Base-by-base conservation (phyloP, 2,113 vertebrate species). In the Dolichotis patagonum region DNA sequence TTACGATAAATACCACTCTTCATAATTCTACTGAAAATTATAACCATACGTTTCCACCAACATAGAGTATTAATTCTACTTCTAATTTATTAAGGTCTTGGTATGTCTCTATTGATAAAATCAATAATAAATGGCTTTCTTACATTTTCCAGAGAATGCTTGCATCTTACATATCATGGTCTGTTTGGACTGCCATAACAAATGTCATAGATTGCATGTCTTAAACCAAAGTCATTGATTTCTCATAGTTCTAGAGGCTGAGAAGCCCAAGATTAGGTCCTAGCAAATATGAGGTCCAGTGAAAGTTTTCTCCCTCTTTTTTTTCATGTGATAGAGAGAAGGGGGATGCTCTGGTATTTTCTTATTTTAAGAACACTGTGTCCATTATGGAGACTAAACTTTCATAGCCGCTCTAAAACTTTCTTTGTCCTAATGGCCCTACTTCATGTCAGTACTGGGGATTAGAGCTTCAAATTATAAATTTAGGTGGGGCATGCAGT, bases 81-180 rank as follows among this genome's bases (percentile, higher is more conserved):
- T 83, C 26, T 41, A 78, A 84, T 7, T 54, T 75, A n/a, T 30
- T 63, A 46, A 81, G 65, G 30, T 54, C 2, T 92, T 94, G 71
- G 20, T 60, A 84, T 78, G 65, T 17, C 1, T 80, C 58, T 80
- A 32, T 11, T 22, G 87, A 41, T 16, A 78, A 35, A 13, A 77
- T 43, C 60, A 87, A 60, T 60, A 89, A 7, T 75, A 91, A 88
- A n/a, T 58, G 58, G 9, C 28, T 94, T 91, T 78, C 63, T 96
- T 92, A 56, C 17, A 19, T 41, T 73, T 91, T 84, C 10, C 12
- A 95, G 46, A 95, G 4, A 32, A 73, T 91, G 28, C 32, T 84
- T 84, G 7, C 38, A n/a, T 52, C 90, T 75, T 86, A 30, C 60
- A 4, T 83, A 4, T 56, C 4, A 88, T 46, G 56, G 28, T 78